Conservation (phyloP, 1,140 invertebrate genomes). For the Parasteatoda tepidariorum region DNA sequence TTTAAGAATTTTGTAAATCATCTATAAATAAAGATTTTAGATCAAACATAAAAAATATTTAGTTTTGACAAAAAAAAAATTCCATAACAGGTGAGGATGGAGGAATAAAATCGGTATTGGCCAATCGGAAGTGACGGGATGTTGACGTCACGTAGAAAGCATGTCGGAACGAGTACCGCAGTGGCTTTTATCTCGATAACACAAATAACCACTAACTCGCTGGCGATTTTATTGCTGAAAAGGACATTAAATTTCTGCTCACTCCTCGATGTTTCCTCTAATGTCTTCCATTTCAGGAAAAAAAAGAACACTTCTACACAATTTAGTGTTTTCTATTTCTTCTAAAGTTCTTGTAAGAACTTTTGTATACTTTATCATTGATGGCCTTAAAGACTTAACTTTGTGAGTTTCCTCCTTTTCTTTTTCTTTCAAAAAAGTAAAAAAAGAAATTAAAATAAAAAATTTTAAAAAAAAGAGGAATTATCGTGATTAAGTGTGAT, state of each 20-base stretch:
- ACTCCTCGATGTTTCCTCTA: not conserved
- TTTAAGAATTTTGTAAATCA: too few species aligned
- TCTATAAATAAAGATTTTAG: too few species aligned
- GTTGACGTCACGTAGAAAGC: too few species aligned
- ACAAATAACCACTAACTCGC: not conserved
- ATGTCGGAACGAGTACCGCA: too few species aligned
- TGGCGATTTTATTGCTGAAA: conserved; percentile 1
- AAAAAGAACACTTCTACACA: not conserved
- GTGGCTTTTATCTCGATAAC: conserved; percentile 11
- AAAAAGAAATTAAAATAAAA: not conserved
- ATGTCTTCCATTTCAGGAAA: not conserved
- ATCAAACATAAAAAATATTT: too few species aligned
- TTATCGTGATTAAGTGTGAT: too few species aligned
- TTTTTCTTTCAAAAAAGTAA: not conserved
- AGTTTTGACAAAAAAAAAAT: too few species aligned
- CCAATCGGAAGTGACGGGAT: too few species aligned
- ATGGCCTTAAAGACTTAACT: not conserved
- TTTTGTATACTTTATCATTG: not conserved
- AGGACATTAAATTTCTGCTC: conserved; percentile 23
- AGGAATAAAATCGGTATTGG: too few species aligned
- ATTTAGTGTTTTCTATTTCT: not conserved
- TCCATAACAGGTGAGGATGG: too few species aligned
- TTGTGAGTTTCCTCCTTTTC: not conserved
- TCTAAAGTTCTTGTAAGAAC: not conserved
- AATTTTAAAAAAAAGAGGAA: too few species aligned